These are phyloP conservation scores for Chitala chitala DNA, from an alignment of 2,113 vertebrate species.

Conservation along the genomic window DNA sequence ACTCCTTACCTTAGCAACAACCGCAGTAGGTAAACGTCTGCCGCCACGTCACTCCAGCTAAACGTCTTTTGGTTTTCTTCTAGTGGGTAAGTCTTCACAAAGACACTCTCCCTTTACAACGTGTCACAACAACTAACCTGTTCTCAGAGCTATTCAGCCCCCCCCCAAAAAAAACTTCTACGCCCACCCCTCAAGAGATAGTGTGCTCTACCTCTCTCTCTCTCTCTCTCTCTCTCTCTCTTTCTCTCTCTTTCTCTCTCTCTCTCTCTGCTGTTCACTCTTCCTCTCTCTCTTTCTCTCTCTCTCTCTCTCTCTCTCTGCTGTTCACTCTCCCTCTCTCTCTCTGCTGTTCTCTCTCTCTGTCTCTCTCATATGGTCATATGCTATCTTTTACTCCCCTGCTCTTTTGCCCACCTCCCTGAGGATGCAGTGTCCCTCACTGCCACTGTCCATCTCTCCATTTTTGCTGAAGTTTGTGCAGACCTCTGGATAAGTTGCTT, in stretches of 20 bases:
- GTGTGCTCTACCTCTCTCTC: not conserved
- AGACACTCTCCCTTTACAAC: not conserved
- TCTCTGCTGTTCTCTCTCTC: too few species aligned
- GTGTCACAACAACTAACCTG: not conserved
- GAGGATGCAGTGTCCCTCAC: too few species aligned
- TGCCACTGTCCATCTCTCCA: too few species aligned
- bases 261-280: not conserved
- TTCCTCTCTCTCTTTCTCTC: not conserved
- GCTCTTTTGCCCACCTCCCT: too few species aligned
- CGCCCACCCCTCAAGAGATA: not conserved
- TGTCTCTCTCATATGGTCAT: too few species aligned
- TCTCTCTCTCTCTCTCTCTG: too few species aligned
- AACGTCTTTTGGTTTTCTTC: not conserved
- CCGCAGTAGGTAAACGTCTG: not conserved
- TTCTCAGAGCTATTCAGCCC: not conserved
- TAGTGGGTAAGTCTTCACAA: not conserved
- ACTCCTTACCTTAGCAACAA: slow-evolving; percentile 21
- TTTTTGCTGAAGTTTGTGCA: too few species aligned
- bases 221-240: not conserved
- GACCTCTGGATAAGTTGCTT: too few species aligned
- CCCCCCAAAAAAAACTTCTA: too few species aligned
- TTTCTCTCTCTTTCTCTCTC: not conserved
- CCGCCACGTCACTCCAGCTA: slow-evolving; percentile 15
- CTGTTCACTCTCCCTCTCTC: too few species aligned
- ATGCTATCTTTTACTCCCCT: too few species aligned